Evolutionary conservation across 1,140 invertebrate genomes (phyloP), one percentile per base, ranked within the genome.

Genomic region (Zaprionus inermis): DNA sequence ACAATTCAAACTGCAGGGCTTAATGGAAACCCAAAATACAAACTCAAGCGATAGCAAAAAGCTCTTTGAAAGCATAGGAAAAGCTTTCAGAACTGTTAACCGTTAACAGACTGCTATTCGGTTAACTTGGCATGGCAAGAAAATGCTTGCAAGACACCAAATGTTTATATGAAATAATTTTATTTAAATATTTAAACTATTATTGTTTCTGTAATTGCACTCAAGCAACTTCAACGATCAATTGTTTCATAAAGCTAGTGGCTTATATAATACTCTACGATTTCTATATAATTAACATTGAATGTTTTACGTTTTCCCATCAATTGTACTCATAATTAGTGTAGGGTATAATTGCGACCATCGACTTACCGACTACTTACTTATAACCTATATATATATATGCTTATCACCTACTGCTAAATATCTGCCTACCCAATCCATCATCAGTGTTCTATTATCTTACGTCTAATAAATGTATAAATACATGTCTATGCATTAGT

Each of bases 391-490:
- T 49, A 34, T 49, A 34, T 44, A 56, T 61, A n/a, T n/a, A n/a
- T 57, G 83, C 80, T 73, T 89, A 78, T 75, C 52, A 89, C 84
- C 84, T 89, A 89, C 84, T 89, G 84, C 84, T 81, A 89, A 89
- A 89, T 60, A 84, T 84, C 84, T 81, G 85, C 84, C 84, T 64
- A 74, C 80, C 84, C 65, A 78, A 71, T 64, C 76, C 81, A 28
- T 74, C 77, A 61, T 78, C 84, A 89, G 84, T 89, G 84, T 61
- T 76, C 36, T 41, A 71, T 67, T 79, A 59, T 61, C 51, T 64
- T 74, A 83, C 3, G 20, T 0, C 55, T 86, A 70, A 70, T 60
- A 79, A 49, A 76, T 79, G 58, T 64, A 16, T 72, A n/a, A 11
- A 18, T 60, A 60, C 12, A 61, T 30, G 6, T 61, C 52, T 49